Conservation (phyloP, 2,888 invertebrate genomes). For the Metalampra italica region DNA sequence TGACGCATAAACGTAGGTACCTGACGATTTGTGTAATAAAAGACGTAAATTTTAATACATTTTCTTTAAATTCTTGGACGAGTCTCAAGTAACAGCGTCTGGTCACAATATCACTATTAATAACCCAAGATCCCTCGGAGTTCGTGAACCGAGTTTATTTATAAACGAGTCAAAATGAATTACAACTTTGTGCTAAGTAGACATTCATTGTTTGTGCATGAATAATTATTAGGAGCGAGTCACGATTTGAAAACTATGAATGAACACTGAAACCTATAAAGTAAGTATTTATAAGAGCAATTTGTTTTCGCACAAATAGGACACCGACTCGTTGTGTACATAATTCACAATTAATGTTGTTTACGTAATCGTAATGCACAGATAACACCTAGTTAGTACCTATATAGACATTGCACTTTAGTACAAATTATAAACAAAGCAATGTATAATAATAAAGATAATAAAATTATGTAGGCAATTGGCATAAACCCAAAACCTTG, state of each 20-base stretch:
- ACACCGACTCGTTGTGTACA: too few species aligned
- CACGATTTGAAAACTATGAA: too few species aligned
- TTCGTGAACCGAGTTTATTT: background rate
- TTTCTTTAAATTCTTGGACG: background rate
- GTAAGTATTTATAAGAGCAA: too few species aligned
- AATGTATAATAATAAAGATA: background rate
- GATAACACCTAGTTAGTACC: too few species aligned
- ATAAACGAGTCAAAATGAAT: background rate
- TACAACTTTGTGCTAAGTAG: background rate
- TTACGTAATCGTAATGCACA: too few species aligned
- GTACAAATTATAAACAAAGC: background rate
- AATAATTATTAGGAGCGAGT: too few species aligned
- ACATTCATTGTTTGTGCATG: too few species aligned
- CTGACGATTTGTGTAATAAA: too few species aligned
- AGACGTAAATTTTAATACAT: background rate
- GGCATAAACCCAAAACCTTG: background rate
- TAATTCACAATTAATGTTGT: too few species aligned
- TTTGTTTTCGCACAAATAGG: too few species aligned
- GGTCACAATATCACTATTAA: slow-evolving; percentile 2
- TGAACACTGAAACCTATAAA: too few species aligned
- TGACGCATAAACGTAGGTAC: too few species aligned
- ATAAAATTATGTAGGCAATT: background rate
- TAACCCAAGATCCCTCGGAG: background rate
- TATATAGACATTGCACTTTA: background rate
- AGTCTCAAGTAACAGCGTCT: background rate